These are phyloP conservation scores for Pardosa pseudoannulata DNA, from an alignment of 2,888 invertebrate species.

Conservation along the genomic window DNA sequence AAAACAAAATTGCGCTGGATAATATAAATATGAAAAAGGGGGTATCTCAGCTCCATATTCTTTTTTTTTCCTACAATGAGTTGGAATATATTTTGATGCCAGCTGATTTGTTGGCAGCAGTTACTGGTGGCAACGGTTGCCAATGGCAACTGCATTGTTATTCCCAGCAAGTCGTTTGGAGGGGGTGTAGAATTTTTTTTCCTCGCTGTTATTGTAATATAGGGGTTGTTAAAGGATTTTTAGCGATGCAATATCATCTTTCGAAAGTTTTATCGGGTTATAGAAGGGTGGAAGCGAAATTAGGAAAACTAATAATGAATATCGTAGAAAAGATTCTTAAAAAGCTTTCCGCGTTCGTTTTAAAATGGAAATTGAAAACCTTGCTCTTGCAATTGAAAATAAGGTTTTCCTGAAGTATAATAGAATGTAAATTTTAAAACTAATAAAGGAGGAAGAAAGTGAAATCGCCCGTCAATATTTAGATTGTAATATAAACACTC, in stretches of 20 bases:
- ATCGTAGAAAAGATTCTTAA: too few relatives aligned
- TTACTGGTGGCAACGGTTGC: constrained; percentile 64
- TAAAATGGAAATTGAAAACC: too few relatives aligned
- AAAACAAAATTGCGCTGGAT: constrained; percentile 34
- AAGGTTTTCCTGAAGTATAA: too few relatives aligned
- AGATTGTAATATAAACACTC: too few relatives aligned
- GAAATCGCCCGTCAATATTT: too few relatives aligned
- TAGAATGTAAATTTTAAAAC: too few relatives aligned
- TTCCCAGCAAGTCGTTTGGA: constrained; percentile 27
- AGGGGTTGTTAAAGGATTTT: constrained; percentile 8
- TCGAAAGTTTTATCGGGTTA: background rate
- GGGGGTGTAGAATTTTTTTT: background rate
- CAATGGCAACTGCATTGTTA: constrained; percentile 61
- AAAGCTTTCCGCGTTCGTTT: too few relatives aligned
- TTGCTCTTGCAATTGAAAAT: too few relatives aligned
- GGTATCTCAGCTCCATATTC: constrained; percentile 36
- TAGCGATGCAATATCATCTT: constrained; percentile 1
- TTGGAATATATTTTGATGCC: constrained; percentile 54
- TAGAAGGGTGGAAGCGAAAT: background rate
- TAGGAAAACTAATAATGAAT: too few relatives aligned
- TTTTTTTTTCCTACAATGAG: constrained; percentile 16
- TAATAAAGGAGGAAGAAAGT: too few relatives aligned
- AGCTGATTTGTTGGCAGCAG: constrained; percentile 66
- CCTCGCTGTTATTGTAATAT: constrained; percentile 7
- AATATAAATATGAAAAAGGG: constrained; percentile 51